Base-by-base conservation (phyloP, 2,888 invertebrate genomes). In the Emmelina monodactyla region DNA sequence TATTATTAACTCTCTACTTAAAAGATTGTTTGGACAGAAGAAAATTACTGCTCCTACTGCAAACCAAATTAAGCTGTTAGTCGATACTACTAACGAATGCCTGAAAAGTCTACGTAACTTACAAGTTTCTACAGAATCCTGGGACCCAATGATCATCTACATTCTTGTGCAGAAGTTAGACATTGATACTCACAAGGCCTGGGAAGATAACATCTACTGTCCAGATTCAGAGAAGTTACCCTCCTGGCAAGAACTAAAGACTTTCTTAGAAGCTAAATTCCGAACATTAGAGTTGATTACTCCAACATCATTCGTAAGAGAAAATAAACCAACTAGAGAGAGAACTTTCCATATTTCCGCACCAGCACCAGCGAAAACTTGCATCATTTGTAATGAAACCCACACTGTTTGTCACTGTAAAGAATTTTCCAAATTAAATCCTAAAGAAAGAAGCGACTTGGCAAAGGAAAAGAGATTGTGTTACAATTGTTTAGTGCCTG, bases 61-160 rank as follows among this genome's bases (percentile, higher is more conserved):
- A 2, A 25, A 22, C 14, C 28, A 32, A 2, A 19, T 41, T 7
- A 42, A 43, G 33, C 16, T 22, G 9, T 16, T 45, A 28, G 28
- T 41, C 7, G 45, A 40, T 19, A 42, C 35, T 14, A 43, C 42
- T 3, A 34, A 32, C 7, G 37, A 40, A 32, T 35, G 33, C 22
- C 28, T 41, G 14, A 37, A 41, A 19, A 37, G 35, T 25, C 22
- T 44, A 13, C 35, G 37, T n/a, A 46, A 46, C 33, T 35, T 46
- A 14, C 9, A 32, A 29, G 29, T 44, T 16, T 28, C 10, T 0
- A 46, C 41, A 5, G 38, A 37, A 13, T 38, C 40, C 34, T 43
- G 39, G 43, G 42, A 45, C 36, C 38, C 43, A 9, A 14, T 39
- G 9, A 32, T 41, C 12, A 36, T 44, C 16, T 44, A 38, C 35